Evolutionary conservation across 2,113 vertebrate genomes (phyloP).

Genomic region (Hydropotes inermis): DNA sequence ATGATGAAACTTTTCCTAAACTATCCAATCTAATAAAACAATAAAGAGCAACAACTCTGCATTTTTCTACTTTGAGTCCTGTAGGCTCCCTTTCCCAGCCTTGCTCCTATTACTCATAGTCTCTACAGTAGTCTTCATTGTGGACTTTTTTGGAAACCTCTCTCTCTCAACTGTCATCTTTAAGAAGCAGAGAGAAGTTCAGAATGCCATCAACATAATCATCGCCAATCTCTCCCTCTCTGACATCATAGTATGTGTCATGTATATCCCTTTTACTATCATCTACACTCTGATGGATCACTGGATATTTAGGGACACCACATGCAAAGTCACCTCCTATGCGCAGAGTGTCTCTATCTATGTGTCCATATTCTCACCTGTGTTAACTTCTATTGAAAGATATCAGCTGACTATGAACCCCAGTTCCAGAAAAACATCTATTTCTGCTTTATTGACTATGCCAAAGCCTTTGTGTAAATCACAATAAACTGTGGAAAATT

Average conservation of each 20-base stretch:
- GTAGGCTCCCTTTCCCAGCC: constrained; percentile 68
- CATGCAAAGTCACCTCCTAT: constrained; percentile 83
- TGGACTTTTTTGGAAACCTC: constrained; percentile 83
- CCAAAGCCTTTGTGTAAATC: background rate
- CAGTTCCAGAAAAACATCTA: background rate
- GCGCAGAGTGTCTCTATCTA: constrained; percentile 80
- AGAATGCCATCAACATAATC: constrained; percentile 82
- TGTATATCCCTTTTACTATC: constrained; percentile 82
- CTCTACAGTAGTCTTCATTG: constrained; percentile 74
- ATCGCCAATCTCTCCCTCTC: constrained; percentile 84
- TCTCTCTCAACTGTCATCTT: constrained; percentile 79
- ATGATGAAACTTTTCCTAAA: constrained; percentile 67
- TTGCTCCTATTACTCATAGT: constrained; percentile 77
- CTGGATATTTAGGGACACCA: constrained; percentile 82
- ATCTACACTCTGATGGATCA: constrained; percentile 84
- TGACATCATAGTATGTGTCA: constrained; percentile 80
- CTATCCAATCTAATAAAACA: constrained; percentile 56
- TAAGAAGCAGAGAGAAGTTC: constrained; percentile 79
- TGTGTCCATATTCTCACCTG: constrained; percentile 83
- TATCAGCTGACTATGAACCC: constrained; percentile 84
- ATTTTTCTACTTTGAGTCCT: constrained; percentile 77
- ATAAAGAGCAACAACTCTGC: constrained; percentile 70
- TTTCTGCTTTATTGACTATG: background rate
- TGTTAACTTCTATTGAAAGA: constrained; percentile 81
- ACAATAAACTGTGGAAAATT: background rate